Conservation (phyloP, 2,113 vertebrate genomes). For the Oncorhynchus tshawytscha region DNA sequence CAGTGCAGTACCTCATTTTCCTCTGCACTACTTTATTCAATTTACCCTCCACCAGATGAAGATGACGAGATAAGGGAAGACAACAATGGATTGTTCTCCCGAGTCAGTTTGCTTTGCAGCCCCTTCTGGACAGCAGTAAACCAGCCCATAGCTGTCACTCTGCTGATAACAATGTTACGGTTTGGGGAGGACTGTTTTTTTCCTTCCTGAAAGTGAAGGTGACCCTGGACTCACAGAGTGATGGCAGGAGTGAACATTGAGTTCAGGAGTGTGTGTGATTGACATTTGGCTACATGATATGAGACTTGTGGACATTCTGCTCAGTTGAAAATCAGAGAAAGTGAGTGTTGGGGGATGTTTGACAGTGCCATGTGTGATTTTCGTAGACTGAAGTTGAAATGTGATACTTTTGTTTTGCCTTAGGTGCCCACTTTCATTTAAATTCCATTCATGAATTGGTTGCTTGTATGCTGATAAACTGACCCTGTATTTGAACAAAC, state of each 20-base stretch:
- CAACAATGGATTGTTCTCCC: neutral
- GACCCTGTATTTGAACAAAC: neutral
- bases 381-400: neutral
- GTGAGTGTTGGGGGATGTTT: neutral
- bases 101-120: neutral
- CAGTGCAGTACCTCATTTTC: neutral
- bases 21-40: neutral
- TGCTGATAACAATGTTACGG: neutral
- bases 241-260: neutral
- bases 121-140: neutral
- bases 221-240: neutral
- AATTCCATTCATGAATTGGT: neutral
- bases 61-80: neutral
- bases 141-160: neutral
- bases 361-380: neutral
- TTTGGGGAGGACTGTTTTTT: neutral
- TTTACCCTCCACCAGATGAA: neutral
- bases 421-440: neutral
- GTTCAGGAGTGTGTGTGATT: neutral
- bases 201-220: neutral
- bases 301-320: neutral
- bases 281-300: neutral
- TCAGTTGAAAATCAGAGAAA: neutral
- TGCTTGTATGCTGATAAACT: neutral
- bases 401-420: neutral